Evolutionary conservation across 92 coral and sea anemone species (phyloP).

Genomic region (Parazoanthus darwini): DNA sequence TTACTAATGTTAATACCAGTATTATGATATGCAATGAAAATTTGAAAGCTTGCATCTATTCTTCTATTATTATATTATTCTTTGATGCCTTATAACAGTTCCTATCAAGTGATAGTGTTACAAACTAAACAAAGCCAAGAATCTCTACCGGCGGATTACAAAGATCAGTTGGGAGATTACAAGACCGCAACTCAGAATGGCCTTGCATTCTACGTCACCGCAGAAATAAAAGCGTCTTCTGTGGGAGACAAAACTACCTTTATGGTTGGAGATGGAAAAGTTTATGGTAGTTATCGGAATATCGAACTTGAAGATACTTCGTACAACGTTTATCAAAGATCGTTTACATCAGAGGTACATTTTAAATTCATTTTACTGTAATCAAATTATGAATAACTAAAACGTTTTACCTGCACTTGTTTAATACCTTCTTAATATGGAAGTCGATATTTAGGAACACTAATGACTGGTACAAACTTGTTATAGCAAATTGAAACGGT

Average conservation of each 20-base stretch:
- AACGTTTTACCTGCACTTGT: too few species aligned
- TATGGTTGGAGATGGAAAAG: slow-evolving; percentile 40
- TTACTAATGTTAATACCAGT: background rate
- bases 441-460: too few species aligned
- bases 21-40: background rate
- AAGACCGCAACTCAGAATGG: background rate
- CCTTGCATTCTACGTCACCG: slow-evolving; percentile 5
- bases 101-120: slow-evolving; percentile 18
- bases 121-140: background rate
- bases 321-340: slow-evolving; percentile 47
- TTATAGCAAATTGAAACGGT: too few species aligned
- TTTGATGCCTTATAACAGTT: background rate
- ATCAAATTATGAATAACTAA: too few species aligned
- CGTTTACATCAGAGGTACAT: slow-evolving; percentile 24
- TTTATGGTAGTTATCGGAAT: slow-evolving; percentile 21
- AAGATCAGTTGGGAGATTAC: background rate
- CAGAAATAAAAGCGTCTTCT: background rate
- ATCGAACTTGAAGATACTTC: slow-evolving; percentile 11
- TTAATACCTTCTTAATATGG: too few species aligned
- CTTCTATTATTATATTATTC: too few species aligned
- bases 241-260: background rate
- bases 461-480: too few species aligned
- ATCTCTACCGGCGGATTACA: background rate
- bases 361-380: too few species aligned
- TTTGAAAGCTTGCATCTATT: too few species aligned